phyloP scores from a whole-genome alignment of 2,797 vertebrate genomes.

The Tapirus indicus region DNA sequence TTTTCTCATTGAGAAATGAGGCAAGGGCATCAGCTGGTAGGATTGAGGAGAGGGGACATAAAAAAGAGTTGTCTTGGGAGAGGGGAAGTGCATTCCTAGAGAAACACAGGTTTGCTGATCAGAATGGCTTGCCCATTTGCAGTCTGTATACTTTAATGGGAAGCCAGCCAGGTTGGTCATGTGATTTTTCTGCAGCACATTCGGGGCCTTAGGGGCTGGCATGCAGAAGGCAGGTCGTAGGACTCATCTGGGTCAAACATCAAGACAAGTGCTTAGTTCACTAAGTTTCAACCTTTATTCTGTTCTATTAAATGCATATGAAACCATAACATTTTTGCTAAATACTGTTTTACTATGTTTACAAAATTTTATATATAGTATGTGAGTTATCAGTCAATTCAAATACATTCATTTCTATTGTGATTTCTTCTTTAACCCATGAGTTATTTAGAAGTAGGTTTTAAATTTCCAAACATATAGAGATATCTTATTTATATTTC shows the following conservation, averaged over 20 bases:
- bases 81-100: not conserved
- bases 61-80: not conserved
- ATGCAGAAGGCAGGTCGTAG: not conserved
- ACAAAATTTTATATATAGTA: not conserved
- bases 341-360: not conserved
- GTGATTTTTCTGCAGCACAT: not conserved
- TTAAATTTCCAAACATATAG: not conserved
- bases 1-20: not conserved
- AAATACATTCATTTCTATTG: not conserved
- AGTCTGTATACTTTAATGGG: too few species aligned
- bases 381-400: not conserved
- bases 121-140: not conserved
- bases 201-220: not conserved
- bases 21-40: not conserved
- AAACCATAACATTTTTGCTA: not conserved
- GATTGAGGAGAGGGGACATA: not conserved
- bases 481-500: not conserved
- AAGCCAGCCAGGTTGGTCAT: not conserved
- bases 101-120: not conserved
- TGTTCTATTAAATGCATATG: not conserved
- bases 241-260: not conserved
- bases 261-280: not conserved
- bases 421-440: not conserved
- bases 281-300: not conserved
- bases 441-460: not conserved